These are phyloP conservation scores for Mesorhabditis sp. DNA, from an alignment of 2,888 invertebrate genomes.

Conservation along the genomic window DNA sequence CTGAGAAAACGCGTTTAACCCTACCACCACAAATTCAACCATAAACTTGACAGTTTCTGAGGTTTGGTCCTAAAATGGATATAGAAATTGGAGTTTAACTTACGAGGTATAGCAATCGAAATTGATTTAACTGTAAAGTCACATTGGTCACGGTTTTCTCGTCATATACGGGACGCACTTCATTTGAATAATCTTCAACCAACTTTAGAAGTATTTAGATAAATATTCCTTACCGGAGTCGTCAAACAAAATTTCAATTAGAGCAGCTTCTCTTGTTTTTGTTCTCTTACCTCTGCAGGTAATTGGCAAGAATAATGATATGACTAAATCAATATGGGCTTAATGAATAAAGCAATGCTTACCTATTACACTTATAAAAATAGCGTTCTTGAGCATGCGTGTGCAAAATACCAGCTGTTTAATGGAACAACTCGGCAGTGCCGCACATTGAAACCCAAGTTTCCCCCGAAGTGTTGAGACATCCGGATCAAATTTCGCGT, in stretches of 20 bases:
- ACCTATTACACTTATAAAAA: too few relatives aligned
- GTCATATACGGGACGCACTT: not conserved
- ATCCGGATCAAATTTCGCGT: too few relatives aligned
- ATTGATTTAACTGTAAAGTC: not conserved
- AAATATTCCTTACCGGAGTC: not conserved
- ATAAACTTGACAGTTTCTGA: slow-evolving; percentile 35
- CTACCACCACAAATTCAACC: slow-evolving; percentile 31
- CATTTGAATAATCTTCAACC: not conserved
- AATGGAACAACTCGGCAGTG: too few relatives aligned
- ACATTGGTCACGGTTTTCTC: not conserved
- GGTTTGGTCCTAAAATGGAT: slow-evolving; percentile 24
- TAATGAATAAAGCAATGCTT: too few relatives aligned
- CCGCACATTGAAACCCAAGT: too few relatives aligned
- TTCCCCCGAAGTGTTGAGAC: too few relatives aligned
- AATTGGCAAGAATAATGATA: too few relatives aligned
- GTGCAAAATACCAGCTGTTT: too few relatives aligned
- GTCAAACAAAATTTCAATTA: not conserved
- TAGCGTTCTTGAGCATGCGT: too few relatives aligned
- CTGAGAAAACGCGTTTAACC: not conserved
- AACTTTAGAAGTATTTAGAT: too few relatives aligned
- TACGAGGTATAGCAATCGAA: not conserved
- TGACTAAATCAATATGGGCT: too few relatives aligned
- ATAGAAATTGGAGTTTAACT: not conserved
- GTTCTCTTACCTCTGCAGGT: not conserved
- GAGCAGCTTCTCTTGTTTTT: not conserved